These are phyloP conservation scores for Muschampia plurimacula DNA, from an alignment of 2,888 invertebrate species.

Conservation along the genomic window DNA sequence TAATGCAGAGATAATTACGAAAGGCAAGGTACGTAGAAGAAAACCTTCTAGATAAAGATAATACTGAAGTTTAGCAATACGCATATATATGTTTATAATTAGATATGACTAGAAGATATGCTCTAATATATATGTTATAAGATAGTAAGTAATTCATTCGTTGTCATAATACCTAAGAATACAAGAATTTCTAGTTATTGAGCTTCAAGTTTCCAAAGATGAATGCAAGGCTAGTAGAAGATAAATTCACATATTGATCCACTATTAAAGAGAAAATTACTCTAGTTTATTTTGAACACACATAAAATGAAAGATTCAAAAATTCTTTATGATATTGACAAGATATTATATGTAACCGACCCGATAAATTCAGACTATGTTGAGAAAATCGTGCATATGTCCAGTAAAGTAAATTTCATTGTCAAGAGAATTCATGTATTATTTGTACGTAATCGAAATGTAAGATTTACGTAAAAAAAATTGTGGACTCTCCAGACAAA, in stretches of 20 bases:
- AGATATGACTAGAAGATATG: slow-evolving; percentile 82
- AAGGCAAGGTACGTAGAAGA: slow-evolving; percentile 8
- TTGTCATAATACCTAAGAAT: slow-evolving; percentile 67
- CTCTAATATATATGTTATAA: slow-evolving; percentile 68
- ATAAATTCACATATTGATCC: slow-evolving; percentile 56
- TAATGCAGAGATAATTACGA: slow-evolving; percentile 30
- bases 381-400: slow-evolving; percentile 6
- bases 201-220: slow-evolving; percentile 59
- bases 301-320: slow-evolving; percentile 53
- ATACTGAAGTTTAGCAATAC: slow-evolving; percentile 5
- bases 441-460: no score
- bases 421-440: neutral
- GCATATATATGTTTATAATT: slow-evolving; percentile 9
- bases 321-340: slow-evolving; percentile 40
- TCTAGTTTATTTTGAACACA: slow-evolving; percentile 69
- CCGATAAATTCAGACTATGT: slow-evolving; percentile 6
- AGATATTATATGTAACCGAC: slow-evolving; percentile 29
- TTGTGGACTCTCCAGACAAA: neutral
- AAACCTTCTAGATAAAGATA: slow-evolving; percentile 9
- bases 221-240: slow-evolving; percentile 49
- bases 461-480: neutral
- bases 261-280: slow-evolving; percentile 67
- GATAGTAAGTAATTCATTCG: slow-evolving; percentile 63
- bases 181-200: slow-evolving; percentile 62
- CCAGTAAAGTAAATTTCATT: neutral